Evolutionary conservation across 1,140 invertebrate genomes (phyloP).

Genomic region (Achroia grisella): DNA sequence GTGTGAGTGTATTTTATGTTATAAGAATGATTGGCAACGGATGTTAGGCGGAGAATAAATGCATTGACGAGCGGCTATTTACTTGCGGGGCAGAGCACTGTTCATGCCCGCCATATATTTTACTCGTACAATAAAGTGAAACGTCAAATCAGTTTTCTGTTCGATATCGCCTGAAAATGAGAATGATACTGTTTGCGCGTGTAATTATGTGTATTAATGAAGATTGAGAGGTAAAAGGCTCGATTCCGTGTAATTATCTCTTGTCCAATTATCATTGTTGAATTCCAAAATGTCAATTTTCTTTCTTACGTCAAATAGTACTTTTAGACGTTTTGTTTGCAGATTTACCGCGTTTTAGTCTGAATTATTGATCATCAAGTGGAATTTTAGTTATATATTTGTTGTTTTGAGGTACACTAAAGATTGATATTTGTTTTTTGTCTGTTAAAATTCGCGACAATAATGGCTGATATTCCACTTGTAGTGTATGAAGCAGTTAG

Average conservation of each 20-base stretch:
- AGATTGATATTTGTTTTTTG: neutral
- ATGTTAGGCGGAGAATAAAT: conserved; percentile 2
- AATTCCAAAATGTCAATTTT: conserved; percentile 34
- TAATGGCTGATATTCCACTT: neutral
- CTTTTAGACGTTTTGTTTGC: conserved; percentile 2
- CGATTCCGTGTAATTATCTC: conserved; percentile 6
- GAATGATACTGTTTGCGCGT: conserved; percentile 3
- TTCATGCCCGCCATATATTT: conserved; percentile 69
- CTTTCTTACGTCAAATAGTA: conserved; percentile 32
- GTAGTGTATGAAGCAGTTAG: conserved; percentile 9
- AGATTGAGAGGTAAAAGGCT: conserved; percentile 12
- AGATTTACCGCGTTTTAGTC: neutral
- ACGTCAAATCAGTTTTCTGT: conserved; percentile 61
- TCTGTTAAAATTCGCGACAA: conserved; percentile 2
- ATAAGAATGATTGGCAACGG: conserved; percentile 2
- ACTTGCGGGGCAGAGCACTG: conserved; percentile 21
- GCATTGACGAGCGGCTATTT: conserved; percentile 20
- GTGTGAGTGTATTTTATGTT: conserved; percentile 35
- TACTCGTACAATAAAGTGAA: conserved; percentile 64
- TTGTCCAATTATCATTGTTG: conserved; percentile 9
- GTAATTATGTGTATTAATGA: conserved; percentile 6
- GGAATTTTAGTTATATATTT: neutral
- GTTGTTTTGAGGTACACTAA: neutral
- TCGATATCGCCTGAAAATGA: conserved; percentile 22
- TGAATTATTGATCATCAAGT: neutral